Evolutionary conservation across 2,888 invertebrate species (phyloP).

Genomic region (Eugnorisma glareosa): DNA sequence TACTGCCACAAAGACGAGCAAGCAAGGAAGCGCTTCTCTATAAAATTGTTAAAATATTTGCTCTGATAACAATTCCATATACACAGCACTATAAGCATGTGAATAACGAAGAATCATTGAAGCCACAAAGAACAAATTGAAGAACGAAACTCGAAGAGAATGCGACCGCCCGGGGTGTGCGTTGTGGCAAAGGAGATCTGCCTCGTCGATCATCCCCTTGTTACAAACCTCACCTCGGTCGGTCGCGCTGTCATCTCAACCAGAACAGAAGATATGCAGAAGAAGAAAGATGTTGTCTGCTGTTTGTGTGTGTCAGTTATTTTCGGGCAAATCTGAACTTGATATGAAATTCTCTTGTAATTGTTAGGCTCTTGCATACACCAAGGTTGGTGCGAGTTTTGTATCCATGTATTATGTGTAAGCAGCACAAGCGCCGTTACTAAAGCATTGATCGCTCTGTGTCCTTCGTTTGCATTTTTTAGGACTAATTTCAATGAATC

Average conservation of each 20-base stretch:
- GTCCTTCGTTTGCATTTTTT: background rate
- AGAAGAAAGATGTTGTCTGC: slow-evolving; percentile 3
- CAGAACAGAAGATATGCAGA: slow-evolving; percentile 50
- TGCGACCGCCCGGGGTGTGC: slow-evolving; percentile 90
- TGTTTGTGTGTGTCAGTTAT: background rate
- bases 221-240: slow-evolving; percentile 93
- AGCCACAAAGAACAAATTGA: slow-evolving; percentile 22
- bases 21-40: no score
- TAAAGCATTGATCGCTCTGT: background rate
- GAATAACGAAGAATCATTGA: background rate
- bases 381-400: no score
- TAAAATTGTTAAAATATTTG: no score
- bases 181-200: slow-evolving; percentile 92
- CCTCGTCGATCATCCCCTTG: slow-evolving; percentile 91
- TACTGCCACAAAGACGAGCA: no score
- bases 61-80: no score
- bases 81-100: no score
- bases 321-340: slow-evolving; percentile 1
- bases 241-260: slow-evolving; percentile 69
- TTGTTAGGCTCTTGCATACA: no score
- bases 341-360: background rate
- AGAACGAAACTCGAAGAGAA: slow-evolving; percentile 14
- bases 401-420: no score
- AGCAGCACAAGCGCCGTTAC: no score
- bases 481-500: background rate